phyloP scores from a whole-genome alignment of 2,113 vertebrate genomes.

The Anarhynchus alexandrinus region DNA sequence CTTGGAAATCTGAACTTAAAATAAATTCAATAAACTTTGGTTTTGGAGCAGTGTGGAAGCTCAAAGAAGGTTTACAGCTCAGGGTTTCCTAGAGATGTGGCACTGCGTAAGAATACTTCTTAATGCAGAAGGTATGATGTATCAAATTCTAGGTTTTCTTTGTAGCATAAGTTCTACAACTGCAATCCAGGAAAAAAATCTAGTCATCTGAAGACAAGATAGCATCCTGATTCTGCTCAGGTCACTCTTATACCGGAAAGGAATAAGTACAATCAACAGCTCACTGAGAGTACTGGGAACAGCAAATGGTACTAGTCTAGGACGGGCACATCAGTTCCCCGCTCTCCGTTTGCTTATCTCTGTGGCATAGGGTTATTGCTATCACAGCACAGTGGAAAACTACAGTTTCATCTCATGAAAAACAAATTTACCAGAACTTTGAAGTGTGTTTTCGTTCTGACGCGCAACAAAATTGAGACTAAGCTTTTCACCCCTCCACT shows the following conservation, averaged over 20 bases:
- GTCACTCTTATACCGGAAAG: neutral
- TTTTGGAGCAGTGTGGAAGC: neutral
- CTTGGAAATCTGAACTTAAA: neutral
- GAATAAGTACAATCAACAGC: neutral
- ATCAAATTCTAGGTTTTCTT: neutral
- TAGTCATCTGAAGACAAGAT: neutral
- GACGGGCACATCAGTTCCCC: neutral
- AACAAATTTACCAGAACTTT: neutral
- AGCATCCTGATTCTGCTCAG: neutral
- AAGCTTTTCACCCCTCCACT: neutral
- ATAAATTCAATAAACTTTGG: neutral
- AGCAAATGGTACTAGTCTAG: neutral
- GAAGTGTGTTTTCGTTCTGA: neutral
- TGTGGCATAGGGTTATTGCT: neutral
- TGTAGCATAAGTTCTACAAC: neutral
- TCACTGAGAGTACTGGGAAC: neutral
- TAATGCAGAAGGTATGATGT: neutral
- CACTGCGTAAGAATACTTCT: neutral
- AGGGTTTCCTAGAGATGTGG: neutral
- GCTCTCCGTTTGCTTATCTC: neutral
- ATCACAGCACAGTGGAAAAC: neutral
- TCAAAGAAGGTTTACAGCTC: neutral
- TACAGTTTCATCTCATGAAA: neutral
- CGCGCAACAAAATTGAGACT: neutral
- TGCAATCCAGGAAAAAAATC: neutral